Percentiles rank a stretch among this genome's conserved stretches.
Evolutionary conservation across 2,797 vertebrate genomes (phyloP).

Genomic region (Morus bassanus): DNA sequence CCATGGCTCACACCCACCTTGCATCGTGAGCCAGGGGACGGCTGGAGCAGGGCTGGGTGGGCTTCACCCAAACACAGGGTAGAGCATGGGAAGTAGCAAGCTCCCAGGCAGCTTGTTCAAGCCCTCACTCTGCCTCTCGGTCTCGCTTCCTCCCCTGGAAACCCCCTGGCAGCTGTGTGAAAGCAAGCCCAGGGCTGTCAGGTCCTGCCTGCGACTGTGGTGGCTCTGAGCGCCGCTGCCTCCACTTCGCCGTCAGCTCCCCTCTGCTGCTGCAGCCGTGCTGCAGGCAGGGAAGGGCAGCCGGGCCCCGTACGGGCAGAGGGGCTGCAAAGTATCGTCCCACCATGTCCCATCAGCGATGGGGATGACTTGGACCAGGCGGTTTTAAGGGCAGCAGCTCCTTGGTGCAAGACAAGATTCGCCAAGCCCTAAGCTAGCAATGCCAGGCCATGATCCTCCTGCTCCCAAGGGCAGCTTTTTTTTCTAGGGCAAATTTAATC

Average conservation of each 20-base stretch:
- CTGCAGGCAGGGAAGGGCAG: too few species aligned
- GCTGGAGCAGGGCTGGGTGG: neutral
- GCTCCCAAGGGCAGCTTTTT: neutral
- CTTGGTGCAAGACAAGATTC: neutral
- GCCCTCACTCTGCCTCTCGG: neutral
- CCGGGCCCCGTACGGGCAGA: fast-evolving
- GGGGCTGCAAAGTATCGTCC: neutral
- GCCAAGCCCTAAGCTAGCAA: neutral
- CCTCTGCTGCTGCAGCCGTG: fast-evolving
- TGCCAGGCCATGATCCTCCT: fast-evolving
- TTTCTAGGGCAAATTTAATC: neutral
- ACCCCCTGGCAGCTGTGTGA: neutral
- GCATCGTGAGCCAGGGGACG: neutral
- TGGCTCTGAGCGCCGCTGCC: fast-evolving
- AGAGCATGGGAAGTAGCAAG: fast-evolving
- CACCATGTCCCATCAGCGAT: fast-evolving
- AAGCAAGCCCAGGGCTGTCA: neutral
- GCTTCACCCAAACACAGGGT: too few species aligned
- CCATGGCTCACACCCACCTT: fast-evolving
- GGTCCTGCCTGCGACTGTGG: neutral
- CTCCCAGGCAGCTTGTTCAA: neutral
- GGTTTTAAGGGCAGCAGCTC: neutral
- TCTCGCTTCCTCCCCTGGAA: neutral
- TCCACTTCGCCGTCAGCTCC: neutral
- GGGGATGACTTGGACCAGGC: neutral